Evolutionary conservation across 2,113 vertebrate species (phyloP), one percentile per base, ranked within the genome.

Genomic region (Rynchops niger): DNA sequence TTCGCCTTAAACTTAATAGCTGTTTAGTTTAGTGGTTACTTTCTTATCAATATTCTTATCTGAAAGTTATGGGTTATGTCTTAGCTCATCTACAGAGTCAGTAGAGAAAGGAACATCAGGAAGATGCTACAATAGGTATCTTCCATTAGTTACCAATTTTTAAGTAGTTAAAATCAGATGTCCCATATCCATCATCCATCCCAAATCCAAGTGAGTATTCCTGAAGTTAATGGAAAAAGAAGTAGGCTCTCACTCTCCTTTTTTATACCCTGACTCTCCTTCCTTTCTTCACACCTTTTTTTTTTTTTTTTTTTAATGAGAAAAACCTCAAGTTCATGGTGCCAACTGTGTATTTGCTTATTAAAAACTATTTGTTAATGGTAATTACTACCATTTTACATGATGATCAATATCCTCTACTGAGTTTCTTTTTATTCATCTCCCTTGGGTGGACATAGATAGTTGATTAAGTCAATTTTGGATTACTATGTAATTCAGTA

Each of bases 351-450:
- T 85, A 26, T 95, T 95, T 94, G 63, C 66, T 90, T 93, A 88
- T 94, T 93, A 94, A 94, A 96, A 84, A 61, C 40, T 92, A 86
- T 95, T 87, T 97, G 95, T 82, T 94, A 91, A 96, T 95, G 78
- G n/a, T 89, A 97, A 97, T 95, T 95, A 53, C 88, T 86, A 82
- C 52, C 53, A 96, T 88, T 96, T 96, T 94, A 90, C 66, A 90
- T 70, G 49, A 82, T 80, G 84, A 96, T 95, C 95, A 93, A 91
- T 95, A 94, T 67, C 26, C 82, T 82, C 66, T 82, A 76, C 29
- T 3, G 52, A 16, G 11, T 82, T 94, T 82, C 77, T 85, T 94
- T 92, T 96, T 70, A 93, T 80, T 95, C 23, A 22, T 91, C 26
- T 91, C 94, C 94, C 93, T 70, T 94, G 96, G 74, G 93, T 94